Base-by-base conservation (phyloP, 2,888 invertebrate species). In the Cantharis nigra region DNA sequence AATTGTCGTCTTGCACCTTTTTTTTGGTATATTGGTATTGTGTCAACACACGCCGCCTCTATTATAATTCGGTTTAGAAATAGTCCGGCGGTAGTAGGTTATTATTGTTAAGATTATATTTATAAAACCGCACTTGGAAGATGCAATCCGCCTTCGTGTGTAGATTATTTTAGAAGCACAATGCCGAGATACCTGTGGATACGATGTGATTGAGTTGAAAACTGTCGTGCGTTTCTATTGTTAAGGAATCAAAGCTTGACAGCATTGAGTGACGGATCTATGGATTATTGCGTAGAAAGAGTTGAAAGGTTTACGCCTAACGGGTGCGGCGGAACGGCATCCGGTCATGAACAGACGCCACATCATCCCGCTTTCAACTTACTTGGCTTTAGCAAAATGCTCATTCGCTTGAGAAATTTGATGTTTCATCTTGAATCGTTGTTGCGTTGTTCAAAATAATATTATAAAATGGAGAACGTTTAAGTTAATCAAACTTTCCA, bases 11-110 rank as follows among this genome's bases (percentile, higher is more conserved):
- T 67, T 26, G 18, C 20, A 67, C 18, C 65, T 23, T 26, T 26
- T 18, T 67, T 26, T 67, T 23, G 18, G 26, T 67, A 67, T n/a
- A 26, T 23, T 5, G 13, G 65, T 67, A 67, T 67, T 67, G 65
- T 67, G 65, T 20, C 26, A 67, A 67, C 64, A 64, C 74, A 70
- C 74, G 74, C 63, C 74, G 33, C 18, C 30, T 28, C 65, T 67
- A 67, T 67, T 67, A 67, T 67, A 67, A 67, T n/a, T 67, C 23
- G 20, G 23, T 67, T 67, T 62, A 69, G 74, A 65, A 71, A 11
- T 26, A 65, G 78, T 82, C 83, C 83, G 83, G 71, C 83, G 83
- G 83, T 80, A 79, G 49, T 49, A 80, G 80, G 78, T 76, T 81
- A 82, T 76, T 81, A 82, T 79, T 76, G 75, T 77, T 74, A 71